phyloP scores from a whole-genome alignment of 2,113 vertebrate species.

The Sminthopsis crassicaudata region DNA sequence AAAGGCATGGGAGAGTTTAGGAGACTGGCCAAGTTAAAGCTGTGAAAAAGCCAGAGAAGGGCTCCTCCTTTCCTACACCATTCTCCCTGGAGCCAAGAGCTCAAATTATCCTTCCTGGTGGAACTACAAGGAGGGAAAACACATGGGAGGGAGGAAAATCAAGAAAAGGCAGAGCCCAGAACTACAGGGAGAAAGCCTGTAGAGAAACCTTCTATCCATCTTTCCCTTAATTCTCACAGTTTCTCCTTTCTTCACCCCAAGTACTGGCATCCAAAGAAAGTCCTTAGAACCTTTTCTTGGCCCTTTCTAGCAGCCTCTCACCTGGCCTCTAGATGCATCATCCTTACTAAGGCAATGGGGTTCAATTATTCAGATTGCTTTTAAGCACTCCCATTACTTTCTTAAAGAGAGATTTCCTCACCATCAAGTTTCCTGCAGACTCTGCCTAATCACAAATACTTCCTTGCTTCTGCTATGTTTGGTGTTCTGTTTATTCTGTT shows the following conservation, averaged over 20 bases:
- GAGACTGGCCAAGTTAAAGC: constrained; percentile 23
- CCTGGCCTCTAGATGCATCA: neutral
- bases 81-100: neutral
- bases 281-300: neutral
- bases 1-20: constrained; percentile 30
- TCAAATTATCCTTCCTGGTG: neutral
- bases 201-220: neutral
- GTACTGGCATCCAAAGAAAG: neutral
- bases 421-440: neutral
- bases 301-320: neutral
- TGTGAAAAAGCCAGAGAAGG: constrained; percentile 17
- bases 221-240: neutral
- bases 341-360: neutral
- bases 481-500: neutral
- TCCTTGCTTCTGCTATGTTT: neutral
- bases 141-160: neutral
- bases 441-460: neutral
- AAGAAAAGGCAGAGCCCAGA: neutral
- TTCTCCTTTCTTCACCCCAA: neutral
- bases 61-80: neutral
- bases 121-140: neutral
- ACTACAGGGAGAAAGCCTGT: neutral
- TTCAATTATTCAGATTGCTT: neutral
- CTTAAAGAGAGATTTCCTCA: neutral
- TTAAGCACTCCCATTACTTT: neutral